These are phyloP conservation scores for Muscicapa adusta DNA, from an alignment of 2,113 vertebrate species.

Conservation along the genomic window DNA sequence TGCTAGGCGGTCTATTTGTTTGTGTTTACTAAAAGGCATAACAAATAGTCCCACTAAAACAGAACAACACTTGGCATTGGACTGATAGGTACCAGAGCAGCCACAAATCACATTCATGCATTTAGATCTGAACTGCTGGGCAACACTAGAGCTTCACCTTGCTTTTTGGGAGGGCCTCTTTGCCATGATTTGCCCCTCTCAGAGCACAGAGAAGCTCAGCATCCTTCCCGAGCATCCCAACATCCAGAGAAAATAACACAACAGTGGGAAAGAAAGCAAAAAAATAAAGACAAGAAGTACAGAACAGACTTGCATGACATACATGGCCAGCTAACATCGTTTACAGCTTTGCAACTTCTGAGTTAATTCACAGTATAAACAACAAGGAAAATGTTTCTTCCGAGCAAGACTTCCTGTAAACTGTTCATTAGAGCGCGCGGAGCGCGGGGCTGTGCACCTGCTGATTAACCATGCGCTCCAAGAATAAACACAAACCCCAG, in stretches of 20 bases:
- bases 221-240: neutral
- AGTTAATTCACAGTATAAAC: slow-evolving; percentile 26
- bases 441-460: slow-evolving; percentile 30
- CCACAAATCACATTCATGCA: neutral
- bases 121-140: neutral
- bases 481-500: slow-evolving; percentile 17
- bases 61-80: slow-evolving; percentile 56
- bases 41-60: slow-evolving; percentile 70
- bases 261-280: neutral
- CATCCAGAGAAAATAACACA: neutral
- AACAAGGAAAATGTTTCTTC: slow-evolving; percentile 38
- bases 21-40: slow-evolving; percentile 70
- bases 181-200: neutral
- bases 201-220: neutral
- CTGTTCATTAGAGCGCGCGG: neutral
- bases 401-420: slow-evolving; percentile 48
- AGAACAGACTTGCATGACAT: neutral
- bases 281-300: neutral
- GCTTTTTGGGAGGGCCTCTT: neutral
- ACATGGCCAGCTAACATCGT: neutral
- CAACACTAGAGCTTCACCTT: neutral
- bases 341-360: slow-evolving; percentile 8
- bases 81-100: neutral
- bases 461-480: slow-evolving; percentile 32
- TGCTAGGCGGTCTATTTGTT: slow-evolving; percentile 69